phyloP scores from a whole-genome alignment of 2,113 vertebrate species.

The Lathamus discolor region DNA sequence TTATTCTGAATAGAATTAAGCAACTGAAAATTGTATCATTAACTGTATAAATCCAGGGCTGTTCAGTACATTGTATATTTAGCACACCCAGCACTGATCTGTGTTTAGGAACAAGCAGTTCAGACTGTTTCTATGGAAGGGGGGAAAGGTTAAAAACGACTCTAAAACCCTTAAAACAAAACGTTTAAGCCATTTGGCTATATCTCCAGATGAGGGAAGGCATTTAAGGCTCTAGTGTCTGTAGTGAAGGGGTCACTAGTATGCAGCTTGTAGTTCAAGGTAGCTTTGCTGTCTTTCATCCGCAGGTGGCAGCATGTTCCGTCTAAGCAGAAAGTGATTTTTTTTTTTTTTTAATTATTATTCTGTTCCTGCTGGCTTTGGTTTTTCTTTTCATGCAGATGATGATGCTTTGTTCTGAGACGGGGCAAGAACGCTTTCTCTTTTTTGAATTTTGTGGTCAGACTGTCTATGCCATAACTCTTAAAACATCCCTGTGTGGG shows the following conservation, averaged over 20 bases:
- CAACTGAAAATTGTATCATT: not conserved
- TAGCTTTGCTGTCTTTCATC: constrained; percentile 19
- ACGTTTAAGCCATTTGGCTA: not conserved
- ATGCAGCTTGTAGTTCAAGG: not conserved
- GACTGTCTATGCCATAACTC: rapidly evolving
- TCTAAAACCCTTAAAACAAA: not conserved
- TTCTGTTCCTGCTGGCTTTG: not conserved
- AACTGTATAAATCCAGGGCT: not conserved
- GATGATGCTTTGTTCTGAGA: not conserved
- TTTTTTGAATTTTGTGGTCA: not conserved
- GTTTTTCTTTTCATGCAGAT: not conserved
- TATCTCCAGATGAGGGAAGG: not conserved
- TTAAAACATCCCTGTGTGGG: not conserved
- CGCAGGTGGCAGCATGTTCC: constrained; percentile 61
- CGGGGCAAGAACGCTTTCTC: not conserved
- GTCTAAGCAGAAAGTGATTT: not conserved
- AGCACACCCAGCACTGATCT: not conserved
- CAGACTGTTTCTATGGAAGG: not conserved
- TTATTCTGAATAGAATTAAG: not conserved
- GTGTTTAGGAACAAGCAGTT: not conserved
- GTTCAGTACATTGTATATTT: not conserved
- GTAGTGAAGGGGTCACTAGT: not conserved
- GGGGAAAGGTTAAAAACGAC: not conserved
- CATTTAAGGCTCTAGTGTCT: not conserved
- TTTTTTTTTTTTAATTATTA: not conserved